A percentile compares a stretch with the other conserved stretches of the same genome.
Conservation (phyloP, 2,113 vertebrate genomes). For the Eidolon helvum region DNA sequence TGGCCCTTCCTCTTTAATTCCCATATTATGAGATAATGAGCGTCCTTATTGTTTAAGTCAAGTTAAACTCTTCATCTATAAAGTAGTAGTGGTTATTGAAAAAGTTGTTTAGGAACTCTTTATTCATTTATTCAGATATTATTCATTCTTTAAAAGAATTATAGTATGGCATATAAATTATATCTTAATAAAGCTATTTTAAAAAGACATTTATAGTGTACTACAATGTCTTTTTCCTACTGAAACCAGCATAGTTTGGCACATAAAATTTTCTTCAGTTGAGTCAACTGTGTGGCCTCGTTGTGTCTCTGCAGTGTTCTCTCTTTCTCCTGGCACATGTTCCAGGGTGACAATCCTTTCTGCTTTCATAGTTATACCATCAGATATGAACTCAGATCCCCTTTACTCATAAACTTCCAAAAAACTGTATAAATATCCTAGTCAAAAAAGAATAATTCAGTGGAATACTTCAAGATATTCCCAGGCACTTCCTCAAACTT, state of each 20-base stretch:
- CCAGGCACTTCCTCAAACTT: constrained; percentile 19
- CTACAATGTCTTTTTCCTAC: no score
- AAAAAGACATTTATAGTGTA: not conserved
- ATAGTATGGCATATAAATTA: not conserved
- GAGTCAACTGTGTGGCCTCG: not conserved
- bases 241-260: not conserved
- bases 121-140: not conserved
- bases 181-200: not conserved
- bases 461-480: constrained; percentile 35
- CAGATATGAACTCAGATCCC: not conserved
- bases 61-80: not conserved
- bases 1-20: not conserved
- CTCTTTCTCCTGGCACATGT: not conserved
- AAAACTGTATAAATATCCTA: not conserved
- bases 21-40: not conserved
- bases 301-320: not conserved
- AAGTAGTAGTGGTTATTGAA: not conserved
- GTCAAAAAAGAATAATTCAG: constrained; percentile 32
- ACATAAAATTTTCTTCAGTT: not conserved
- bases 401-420: constrained; percentile 31
- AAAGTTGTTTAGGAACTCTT: not conserved
- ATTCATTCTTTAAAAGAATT: not conserved
- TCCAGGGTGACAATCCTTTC: not conserved
- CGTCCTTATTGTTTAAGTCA: not conserved
- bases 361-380: not conserved